Conservation (phyloP, 2,797 vertebrate genomes). For the Sibirionetta formosa region DNA sequence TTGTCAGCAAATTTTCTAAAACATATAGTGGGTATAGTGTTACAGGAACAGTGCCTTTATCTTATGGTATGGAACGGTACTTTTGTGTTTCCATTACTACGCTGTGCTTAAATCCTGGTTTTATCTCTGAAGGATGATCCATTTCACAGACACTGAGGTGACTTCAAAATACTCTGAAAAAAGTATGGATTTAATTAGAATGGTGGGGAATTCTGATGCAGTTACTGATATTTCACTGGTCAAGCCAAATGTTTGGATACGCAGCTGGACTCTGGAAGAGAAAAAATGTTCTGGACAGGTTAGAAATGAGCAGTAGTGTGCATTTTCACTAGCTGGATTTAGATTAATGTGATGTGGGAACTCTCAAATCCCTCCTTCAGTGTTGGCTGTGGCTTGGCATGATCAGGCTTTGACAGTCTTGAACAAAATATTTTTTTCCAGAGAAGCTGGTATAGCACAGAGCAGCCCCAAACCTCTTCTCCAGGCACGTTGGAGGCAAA, state of each 20-base stretch:
- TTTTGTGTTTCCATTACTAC: not conserved
- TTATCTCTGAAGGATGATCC: not conserved
- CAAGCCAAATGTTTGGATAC: not conserved
- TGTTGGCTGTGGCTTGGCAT: not conserved
- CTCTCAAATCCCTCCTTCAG: not conserved
- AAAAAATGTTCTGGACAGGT: not conserved
- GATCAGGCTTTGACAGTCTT: not conserved
- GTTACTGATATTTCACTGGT: not conserved
- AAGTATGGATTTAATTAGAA: rapidly evolving
- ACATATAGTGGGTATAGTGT: rapidly evolving
- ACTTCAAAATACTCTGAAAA: not conserved
- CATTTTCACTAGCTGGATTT: not conserved
- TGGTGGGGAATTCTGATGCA: not conserved
- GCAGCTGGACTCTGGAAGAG: not conserved
- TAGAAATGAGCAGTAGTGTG: not conserved
- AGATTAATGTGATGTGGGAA: too few relatives aligned
- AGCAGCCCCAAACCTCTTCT: not conserved
- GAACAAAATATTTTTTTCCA: not conserved
- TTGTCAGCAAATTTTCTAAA: not conserved
- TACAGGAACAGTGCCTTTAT: not conserved
- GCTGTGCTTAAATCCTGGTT: not conserved
- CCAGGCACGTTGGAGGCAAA: not conserved
- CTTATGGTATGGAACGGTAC: rapidly evolving
- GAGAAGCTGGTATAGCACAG: not conserved
- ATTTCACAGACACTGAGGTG: not conserved